These are phyloP conservation scores for Cercocebus atys DNA, from an alignment of 2,113 vertebrate species.

Conservation along the genomic window DNA sequence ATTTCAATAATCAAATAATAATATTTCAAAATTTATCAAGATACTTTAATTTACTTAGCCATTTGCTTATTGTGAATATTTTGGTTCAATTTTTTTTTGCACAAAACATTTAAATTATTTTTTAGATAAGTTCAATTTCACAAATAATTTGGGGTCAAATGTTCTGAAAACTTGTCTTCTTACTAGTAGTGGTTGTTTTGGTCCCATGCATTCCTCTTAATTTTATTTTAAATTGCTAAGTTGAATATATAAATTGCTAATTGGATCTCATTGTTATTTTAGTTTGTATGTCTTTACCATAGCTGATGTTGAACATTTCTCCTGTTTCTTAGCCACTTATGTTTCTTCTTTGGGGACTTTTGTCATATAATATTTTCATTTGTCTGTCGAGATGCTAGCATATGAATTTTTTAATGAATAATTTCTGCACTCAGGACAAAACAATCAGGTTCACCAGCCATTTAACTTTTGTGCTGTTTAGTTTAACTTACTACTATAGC, in stretches of 20 bases:
- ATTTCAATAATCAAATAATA: slow-evolving; percentile 4
- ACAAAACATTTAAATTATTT: neutral
- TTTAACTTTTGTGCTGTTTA: neutral
- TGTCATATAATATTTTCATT: neutral
- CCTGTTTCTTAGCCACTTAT: neutral
- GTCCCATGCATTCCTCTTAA: neutral
- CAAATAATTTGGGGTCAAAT: neutral
- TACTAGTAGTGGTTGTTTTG: neutral
- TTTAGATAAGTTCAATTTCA: neutral
- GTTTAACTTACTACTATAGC: neutral
- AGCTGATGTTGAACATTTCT: neutral
- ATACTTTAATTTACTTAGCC: neutral
- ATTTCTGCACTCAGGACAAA: neutral
- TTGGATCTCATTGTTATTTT: neutral
- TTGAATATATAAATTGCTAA: neutral
- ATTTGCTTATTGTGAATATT: neutral
- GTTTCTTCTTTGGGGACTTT: neutral
- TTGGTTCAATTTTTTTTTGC: neutral
- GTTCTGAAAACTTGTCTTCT: neutral
- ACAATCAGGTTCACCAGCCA: neutral
- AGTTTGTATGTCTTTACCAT: neutral
- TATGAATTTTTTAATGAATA: neutral
- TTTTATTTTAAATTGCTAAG: neutral
- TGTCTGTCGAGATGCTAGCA: neutral
- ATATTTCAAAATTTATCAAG: neutral